Percentiles rank a stretch among this genome's conserved stretches.
Conservation (phyloP, 2,888 invertebrate species). For the Leptogaster cylindrica region DNA sequence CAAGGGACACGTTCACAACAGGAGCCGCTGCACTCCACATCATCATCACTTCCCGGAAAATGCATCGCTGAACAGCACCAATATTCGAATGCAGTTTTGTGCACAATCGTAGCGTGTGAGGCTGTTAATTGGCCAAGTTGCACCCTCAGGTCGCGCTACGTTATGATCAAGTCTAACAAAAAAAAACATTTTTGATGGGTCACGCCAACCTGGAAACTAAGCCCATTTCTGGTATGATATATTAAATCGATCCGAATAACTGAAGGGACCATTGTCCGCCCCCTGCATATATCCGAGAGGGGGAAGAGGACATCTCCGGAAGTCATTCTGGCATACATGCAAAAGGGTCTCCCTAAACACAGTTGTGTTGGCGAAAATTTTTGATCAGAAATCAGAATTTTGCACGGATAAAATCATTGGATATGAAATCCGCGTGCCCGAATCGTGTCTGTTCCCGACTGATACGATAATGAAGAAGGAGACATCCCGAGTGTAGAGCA, state of each 20-base stretch:
- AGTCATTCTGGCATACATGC: conserved; percentile 11
- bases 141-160: conserved; percentile 8
- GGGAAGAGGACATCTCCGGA: conserved; percentile 14
- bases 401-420: no score
- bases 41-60: not conserved
- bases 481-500: no score
- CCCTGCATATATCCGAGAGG: not conserved
- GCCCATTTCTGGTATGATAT: conserved; percentile 22
- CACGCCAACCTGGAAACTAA: conserved; percentile 20
- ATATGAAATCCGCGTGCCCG: no score
- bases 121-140: conserved; percentile 42
- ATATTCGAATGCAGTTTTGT: no score
- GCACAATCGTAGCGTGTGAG: conserved; percentile 24
- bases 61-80: no score
- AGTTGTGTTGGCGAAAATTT: not conserved
- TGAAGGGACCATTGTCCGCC: conserved; percentile 5
- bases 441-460: no score
- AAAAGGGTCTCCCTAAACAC: not conserved
- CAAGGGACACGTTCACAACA: not conserved
- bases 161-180: conserved; percentile 23
- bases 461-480: no score
- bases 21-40: no score
- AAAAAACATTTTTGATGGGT: conserved; percentile 35
- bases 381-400: conserved; percentile 12
- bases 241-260: conserved; percentile 38